Percentiles rank a stretch among this genome's conserved stretches.
Conservation (phyloP, 2,113 vertebrate species). For the Phasianus colchicus region DNA sequence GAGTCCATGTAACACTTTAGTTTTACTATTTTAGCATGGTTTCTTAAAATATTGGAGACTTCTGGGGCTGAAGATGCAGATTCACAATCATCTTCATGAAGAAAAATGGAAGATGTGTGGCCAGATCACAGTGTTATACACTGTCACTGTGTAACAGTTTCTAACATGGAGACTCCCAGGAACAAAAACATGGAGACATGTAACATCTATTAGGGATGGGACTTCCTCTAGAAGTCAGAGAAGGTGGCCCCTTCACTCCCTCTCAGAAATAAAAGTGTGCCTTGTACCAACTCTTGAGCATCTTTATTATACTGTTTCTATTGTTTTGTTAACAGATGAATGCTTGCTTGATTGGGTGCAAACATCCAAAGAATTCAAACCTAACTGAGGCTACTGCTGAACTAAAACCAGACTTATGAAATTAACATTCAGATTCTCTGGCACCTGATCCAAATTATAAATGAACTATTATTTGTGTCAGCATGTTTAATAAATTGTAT, state of each 20-base stretch:
- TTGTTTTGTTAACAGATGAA: not conserved
- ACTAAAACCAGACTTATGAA: not conserved
- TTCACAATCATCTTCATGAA: not conserved
- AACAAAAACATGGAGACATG: not conserved
- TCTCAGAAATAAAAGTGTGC: not conserved
- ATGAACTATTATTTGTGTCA: not conserved
- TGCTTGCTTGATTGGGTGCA: accelerated
- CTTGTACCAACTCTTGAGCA: not conserved
- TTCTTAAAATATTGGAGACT: not conserved
- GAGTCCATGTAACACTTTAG: not conserved
- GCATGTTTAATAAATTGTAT: not conserved
- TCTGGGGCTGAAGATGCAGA: not conserved
- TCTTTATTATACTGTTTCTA: not conserved
- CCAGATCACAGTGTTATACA: accelerated
- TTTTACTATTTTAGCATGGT: not conserved
- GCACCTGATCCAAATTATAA: not conserved
- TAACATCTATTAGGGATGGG: accelerated
- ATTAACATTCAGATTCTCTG: not conserved
- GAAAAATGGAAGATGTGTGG: not conserved
- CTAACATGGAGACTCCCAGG: not conserved
- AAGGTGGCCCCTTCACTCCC: not conserved
- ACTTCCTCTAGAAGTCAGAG: not conserved
- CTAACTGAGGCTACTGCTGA: not conserved
- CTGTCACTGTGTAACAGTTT: not conserved
- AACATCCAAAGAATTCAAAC: not conserved